These are phyloP conservation scores for Heteromormyrus szaboi DNA, from an alignment of 2,797 vertebrate genomes.

Conservation along the genomic window DNA sequence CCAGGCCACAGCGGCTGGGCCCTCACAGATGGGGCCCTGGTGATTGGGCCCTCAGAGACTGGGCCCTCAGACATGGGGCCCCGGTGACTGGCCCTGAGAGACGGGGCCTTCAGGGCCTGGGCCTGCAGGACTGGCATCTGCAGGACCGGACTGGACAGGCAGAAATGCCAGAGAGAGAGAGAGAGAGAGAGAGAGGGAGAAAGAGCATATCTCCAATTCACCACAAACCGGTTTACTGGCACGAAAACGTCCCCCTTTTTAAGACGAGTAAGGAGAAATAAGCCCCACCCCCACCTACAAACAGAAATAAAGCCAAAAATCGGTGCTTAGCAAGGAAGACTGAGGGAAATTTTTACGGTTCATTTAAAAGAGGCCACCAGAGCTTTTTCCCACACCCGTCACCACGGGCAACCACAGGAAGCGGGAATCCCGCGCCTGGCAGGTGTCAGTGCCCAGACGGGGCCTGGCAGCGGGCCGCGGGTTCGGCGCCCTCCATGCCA, in stretches of 20 bases:
- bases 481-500: not conserved
- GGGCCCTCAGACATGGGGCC: not conserved
- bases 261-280: not conserved
- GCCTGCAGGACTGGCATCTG: not conserved
- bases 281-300: not conserved
- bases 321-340: not conserved
- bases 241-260: not conserved
- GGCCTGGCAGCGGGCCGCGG: not conserved
- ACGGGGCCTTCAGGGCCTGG: not conserved
- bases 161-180: not conserved
- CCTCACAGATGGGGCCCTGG: too few species aligned
- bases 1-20: too few species aligned
- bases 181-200: not conserved
- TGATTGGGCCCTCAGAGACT: too few species aligned
- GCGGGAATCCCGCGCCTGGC: not conserved
- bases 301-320: slow-evolving; percentile 16
- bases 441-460: slow-evolving; percentile 11
- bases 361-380: slow-evolving; percentile 6
- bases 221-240: not conserved
- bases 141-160: not conserved
- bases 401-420: not conserved
- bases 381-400: slow-evolving; percentile 12
- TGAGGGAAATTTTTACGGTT: slow-evolving; percentile 7
- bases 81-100: not conserved
- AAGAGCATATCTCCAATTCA: not conserved